Percentiles rank a stretch among this genome's conserved stretches.
phyloP scores from a whole-genome alignment of 2,113 vertebrate species.

The Hemiscyllium ocellatum region DNA sequence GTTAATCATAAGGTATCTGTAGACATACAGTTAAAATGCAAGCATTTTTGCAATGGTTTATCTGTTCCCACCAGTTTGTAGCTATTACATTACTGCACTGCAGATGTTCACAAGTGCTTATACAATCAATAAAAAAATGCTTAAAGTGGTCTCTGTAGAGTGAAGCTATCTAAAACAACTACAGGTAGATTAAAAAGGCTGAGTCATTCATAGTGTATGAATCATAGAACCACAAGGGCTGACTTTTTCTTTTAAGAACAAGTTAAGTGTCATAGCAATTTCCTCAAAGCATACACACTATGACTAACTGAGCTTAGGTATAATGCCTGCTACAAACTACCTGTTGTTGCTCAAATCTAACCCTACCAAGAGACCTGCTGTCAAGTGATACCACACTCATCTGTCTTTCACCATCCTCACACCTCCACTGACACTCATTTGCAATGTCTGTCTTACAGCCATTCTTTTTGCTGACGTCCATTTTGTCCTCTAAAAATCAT shows the following conservation, averaged over 20 bases:
- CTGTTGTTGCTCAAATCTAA: no score
- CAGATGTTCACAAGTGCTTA: not conserved
- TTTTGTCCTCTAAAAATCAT: no score
- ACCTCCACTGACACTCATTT: no score
- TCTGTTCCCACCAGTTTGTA: not conserved
- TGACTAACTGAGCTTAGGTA: not conserved
- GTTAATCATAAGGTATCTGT: not conserved
- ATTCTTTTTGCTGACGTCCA: no score
- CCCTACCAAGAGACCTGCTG: no score
- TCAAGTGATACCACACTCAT: no score
- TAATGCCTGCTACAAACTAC: not conserved
- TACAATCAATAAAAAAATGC: not conserved
- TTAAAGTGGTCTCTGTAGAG: not conserved
- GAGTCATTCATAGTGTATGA: not conserved
- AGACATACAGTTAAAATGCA: not conserved
- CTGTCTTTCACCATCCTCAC: no score
- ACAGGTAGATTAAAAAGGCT: not conserved
- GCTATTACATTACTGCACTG: not conserved
- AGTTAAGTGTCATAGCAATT: not conserved
- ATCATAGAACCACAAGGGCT: not conserved
- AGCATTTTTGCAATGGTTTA: slow-evolving; percentile 1
- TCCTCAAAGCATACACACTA: not conserved
- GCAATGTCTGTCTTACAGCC: no score
- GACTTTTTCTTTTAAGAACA: not conserved
- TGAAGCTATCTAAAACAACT: not conserved